These are phyloP conservation scores for Pygmarrhopalites habei DNA, from an alignment of 1,140 invertebrate genomes.

Conservation along the genomic window DNA sequence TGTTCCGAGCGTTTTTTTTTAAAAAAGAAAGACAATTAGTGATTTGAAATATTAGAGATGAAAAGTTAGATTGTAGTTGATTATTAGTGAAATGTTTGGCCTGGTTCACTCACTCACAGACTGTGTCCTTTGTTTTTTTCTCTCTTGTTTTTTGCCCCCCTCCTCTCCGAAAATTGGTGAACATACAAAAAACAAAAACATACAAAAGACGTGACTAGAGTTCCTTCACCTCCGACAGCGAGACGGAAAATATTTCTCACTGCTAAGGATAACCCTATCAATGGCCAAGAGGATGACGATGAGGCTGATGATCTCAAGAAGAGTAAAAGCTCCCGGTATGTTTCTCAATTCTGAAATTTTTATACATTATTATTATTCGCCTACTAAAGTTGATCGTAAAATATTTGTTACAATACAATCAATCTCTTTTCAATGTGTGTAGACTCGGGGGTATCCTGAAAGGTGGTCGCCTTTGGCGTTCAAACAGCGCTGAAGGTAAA, in stretches of 20 bases:
- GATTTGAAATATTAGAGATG: too few relatives aligned
- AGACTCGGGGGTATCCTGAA: slow-evolving; percentile 39
- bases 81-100: too few relatives aligned
- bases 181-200: not conserved
- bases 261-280: slow-evolving; percentile 27
- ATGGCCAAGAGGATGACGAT: slow-evolving; percentile 33
- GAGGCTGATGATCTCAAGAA: slow-evolving; percentile 28
- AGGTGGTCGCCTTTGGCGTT: slow-evolving; percentile 38
- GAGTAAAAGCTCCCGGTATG: slow-evolving; percentile 33
- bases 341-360: too few relatives aligned
- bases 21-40: too few relatives aligned
- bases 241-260: slow-evolving; percentile 36
- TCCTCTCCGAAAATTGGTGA: not conserved
- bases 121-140: not conserved
- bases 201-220: slow-evolving; percentile 30
- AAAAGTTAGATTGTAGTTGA: too few relatives aligned
- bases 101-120: not conserved
- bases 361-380: too few relatives aligned
- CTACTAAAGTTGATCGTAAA: too few relatives aligned
- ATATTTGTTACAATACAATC: too few relatives aligned
- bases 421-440: too few relatives aligned
- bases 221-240: slow-evolving; percentile 38
- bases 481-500: slow-evolving; percentile 38
- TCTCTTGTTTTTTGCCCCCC: not conserved
- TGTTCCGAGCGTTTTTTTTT: too few relatives aligned